A percentile compares a stretch with the other conserved stretches of the same genome.
phyloP scores from a whole-genome alignment of 2,113 vertebrate genomes.

The Lagenorhynchus albirostris region DNA sequence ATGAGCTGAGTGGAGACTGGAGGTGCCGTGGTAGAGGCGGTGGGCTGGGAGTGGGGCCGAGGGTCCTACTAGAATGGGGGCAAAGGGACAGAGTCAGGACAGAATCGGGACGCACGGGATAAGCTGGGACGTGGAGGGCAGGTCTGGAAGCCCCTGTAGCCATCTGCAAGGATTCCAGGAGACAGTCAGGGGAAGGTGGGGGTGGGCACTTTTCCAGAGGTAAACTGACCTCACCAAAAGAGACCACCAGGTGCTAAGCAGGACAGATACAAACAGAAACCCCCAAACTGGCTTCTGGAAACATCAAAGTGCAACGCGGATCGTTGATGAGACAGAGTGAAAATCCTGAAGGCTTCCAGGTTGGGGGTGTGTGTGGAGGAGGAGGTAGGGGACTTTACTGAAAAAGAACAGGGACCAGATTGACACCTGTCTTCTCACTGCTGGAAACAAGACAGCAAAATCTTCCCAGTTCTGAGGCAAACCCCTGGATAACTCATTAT shows the following conservation, averaged over 20 bases:
- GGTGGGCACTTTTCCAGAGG: background rate
- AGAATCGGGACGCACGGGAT: background rate
- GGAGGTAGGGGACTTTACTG: rapidly evolving
- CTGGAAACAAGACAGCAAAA: too few relatives aligned
- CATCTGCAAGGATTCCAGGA: rapidly evolving
- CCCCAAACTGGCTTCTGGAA: background rate
- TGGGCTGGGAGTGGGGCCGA: background rate
- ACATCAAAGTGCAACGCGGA: rapidly evolving
- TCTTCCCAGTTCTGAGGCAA: background rate
- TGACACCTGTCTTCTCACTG: background rate
- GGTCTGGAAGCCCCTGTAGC: background rate
- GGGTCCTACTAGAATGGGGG: background rate
- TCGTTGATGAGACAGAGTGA: rapidly evolving
- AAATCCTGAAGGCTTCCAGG: background rate
- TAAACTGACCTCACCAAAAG: rapidly evolving
- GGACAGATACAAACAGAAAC: rapidly evolving
- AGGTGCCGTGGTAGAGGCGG: rapidly evolving
- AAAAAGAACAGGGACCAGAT: background rate
- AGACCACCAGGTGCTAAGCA: background rate
- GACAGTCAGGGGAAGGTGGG: rapidly evolving
- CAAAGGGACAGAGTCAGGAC: background rate
- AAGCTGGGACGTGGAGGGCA: background rate
- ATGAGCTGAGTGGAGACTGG: background rate
- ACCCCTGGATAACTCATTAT: rapidly evolving
- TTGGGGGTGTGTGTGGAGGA: background rate